phyloP scores from a whole-genome alignment of 2,113 vertebrate species.

The Pachypanchax playfairii region DNA sequence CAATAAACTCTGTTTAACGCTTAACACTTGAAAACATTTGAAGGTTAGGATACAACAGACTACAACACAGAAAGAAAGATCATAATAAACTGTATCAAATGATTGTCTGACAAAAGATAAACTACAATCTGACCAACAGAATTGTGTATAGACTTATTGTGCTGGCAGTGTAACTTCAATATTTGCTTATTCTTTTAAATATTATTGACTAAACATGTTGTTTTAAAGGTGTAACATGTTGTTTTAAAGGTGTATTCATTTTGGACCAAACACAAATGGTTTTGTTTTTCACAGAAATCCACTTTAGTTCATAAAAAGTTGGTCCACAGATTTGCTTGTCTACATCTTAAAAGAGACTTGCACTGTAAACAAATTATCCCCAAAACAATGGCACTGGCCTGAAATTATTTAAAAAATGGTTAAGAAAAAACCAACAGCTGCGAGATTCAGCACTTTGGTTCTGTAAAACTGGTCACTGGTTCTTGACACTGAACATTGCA shows the following conservation, averaged over 20 bases:
- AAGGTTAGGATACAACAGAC: neutral
- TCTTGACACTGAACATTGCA: conserved; percentile 31
- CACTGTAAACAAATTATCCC: neutral
- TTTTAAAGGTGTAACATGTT: neutral
- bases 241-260: neutral
- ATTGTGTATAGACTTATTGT: neutral
- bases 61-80: neutral
- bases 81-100: too few species aligned
- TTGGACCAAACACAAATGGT: conserved; percentile 1
- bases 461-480: conserved; percentile 12
- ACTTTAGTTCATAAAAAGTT: neutral
- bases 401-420: conserved; percentile 12
- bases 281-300: neutral
- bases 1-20: neutral
- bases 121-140: neutral
- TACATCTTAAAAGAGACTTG: neutral
- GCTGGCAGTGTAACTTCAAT: neutral
- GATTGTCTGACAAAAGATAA: too few species aligned
- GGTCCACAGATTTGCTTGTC: neutral
- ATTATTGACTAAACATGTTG: neutral
- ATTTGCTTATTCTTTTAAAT: neutral
- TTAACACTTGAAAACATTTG: neutral
- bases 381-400: conserved; percentile 14
- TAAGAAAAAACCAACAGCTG: conserved; percentile 14
- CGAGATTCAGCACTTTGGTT: conserved; percentile 18